Percentiles rank a stretch among this genome's conserved stretches.
Conservation (phyloP, 2,113 vertebrate species). For the Gadus macrocephalus region DNA sequence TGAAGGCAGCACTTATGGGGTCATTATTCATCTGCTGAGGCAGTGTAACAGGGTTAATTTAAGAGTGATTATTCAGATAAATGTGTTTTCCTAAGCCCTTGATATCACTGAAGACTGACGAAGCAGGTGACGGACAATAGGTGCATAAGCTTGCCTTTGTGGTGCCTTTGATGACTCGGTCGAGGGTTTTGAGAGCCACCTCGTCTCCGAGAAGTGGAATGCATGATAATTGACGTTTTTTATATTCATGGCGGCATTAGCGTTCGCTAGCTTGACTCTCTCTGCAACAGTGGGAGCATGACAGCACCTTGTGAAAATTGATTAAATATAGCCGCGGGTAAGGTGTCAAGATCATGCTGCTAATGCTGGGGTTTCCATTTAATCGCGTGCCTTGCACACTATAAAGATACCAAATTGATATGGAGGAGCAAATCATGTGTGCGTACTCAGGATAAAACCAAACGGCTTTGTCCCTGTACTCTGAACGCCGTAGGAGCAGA, state of each 20-base stretch:
- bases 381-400: conserved; percentile 12
- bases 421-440: conserved; percentile 18
- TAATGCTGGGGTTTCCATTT: conserved; percentile 9
- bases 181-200: conserved; percentile 14
- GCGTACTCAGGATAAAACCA: conserved; percentile 23
- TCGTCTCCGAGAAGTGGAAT: neutral
- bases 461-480: conserved; percentile 8
- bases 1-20: conserved; percentile 24
- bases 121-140: neutral
- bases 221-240: conserved; percentile 18
- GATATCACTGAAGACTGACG: conserved; percentile 12
- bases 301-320: conserved; percentile 12
- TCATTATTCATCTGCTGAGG: conserved; percentile 18
- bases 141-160: conserved; percentile 4
- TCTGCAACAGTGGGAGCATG: conserved; percentile 14
- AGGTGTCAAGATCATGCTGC: conserved; percentile 25
- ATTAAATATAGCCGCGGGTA: conserved; percentile 24
- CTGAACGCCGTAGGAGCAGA: conserved; percentile 15
- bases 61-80: too few species aligned
- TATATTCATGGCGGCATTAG: neutral
- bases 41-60: conserved; percentile 5
- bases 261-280: conserved; percentile 10
- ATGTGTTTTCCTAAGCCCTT: conserved; percentile 7
- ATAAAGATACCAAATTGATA: conserved; percentile 35
- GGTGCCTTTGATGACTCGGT: conserved; percentile 7